Evolutionary conservation across 2,888 invertebrate genomes (phyloP).

Genomic region (Alcis repandata): DNA sequence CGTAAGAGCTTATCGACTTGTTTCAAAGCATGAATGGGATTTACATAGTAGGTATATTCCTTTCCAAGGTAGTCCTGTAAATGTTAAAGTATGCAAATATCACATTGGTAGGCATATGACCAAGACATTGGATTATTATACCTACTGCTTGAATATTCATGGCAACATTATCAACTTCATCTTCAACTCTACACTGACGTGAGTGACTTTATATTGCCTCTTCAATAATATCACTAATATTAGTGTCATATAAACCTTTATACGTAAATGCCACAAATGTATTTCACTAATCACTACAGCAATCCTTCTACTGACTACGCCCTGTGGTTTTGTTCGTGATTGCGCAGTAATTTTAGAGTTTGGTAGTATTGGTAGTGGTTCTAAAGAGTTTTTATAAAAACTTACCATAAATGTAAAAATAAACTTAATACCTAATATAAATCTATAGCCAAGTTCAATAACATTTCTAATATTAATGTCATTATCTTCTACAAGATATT

Average conservation of each 20-base stretch:
- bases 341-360: no score
- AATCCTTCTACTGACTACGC: no score
- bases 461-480: no score
- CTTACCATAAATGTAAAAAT: no score
- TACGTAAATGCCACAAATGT: background rate
- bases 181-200: conserved; percentile 11
- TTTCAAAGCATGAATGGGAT: conserved; percentile 14
- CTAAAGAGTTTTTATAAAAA: no score
- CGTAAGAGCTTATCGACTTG: conserved; percentile 8
- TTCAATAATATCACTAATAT: background rate
- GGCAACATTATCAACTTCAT: conserved; percentile 25
- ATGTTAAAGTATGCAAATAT: conserved; percentile 27
- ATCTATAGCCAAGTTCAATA: no score
- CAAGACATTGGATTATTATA: conserved; percentile 26
- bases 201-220: background rate
- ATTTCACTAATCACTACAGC: background rate
- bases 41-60: conserved; percentile 7
- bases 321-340: no score
- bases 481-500: background rate
- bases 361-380: no score
- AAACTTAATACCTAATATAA: no score
- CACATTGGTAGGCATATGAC: conserved; percentile 17
- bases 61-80: conserved; percentile 26
- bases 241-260: background rate
- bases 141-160: conserved; percentile 26